Evolutionary conservation across 1,140 invertebrate genomes (phyloP).

Genomic region (Agrilus planipennis): DNA sequence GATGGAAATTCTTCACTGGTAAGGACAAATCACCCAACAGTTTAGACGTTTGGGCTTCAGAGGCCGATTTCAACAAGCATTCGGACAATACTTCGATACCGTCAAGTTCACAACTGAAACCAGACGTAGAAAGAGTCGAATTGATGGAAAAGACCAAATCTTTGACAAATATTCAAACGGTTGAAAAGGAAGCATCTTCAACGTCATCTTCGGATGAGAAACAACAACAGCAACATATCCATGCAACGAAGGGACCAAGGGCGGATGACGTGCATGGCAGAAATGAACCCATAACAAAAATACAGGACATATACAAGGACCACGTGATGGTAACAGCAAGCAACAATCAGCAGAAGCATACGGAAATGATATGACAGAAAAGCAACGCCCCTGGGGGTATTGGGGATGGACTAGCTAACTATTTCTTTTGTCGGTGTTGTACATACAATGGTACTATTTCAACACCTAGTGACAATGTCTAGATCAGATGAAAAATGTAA

Average conservation of each 20-base stretch:
- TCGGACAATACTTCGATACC: slow-evolving; percentile 26
- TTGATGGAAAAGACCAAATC: slow-evolving; percentile 12
- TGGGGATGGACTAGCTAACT: slow-evolving; percentile 29
- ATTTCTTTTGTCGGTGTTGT: slow-evolving; percentile 33
- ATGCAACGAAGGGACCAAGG: neutral
- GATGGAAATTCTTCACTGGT: slow-evolving; percentile 27
- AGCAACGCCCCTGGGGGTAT: slow-evolving; percentile 25
- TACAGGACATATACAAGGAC: slow-evolving; percentile 10
- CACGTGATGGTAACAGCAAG: slow-evolving; percentile 9
- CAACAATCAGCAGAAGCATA: slow-evolving; percentile 16
- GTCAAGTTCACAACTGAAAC: slow-evolving; percentile 27
- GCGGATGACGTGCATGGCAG: neutral
- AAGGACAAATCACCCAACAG: slow-evolving; percentile 15
- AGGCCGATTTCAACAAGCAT: slow-evolving; percentile 17
- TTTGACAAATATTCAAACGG: slow-evolving; percentile 10
- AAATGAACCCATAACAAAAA: slow-evolving; percentile 5
- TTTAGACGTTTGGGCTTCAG: slow-evolving; percentile 26
- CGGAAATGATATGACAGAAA: slow-evolving; percentile 28
- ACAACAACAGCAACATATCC: neutral
- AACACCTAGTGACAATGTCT: slow-evolving; percentile 29
- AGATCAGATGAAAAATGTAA: slow-evolving; percentile 10
- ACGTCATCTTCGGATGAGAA: neutral
- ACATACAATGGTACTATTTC: slow-evolving; percentile 32
- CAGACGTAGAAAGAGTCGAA: slow-evolving; percentile 20
- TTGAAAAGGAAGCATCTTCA: neutral